Evolutionary conservation across 2,797 vertebrate species (phyloP), one percentile per base, ranked within the genome.

Genomic region (Ispidina lecontei): DNA sequence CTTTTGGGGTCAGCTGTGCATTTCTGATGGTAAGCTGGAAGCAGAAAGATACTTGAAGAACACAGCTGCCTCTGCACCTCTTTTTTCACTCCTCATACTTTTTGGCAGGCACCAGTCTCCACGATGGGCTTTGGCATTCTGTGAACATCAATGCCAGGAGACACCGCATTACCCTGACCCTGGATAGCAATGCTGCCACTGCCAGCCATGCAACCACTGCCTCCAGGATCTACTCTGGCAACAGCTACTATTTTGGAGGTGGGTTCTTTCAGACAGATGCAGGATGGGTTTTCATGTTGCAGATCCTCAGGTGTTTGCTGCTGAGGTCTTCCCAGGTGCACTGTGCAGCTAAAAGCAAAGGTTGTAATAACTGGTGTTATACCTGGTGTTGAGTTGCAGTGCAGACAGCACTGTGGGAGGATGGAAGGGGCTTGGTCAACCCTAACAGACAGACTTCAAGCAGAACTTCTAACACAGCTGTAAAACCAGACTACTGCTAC

Each of bases 191-290:
- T 0, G 97, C 98, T 7, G 92, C 98, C 8, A 98, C 98, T 12
- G 97, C 97, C 1, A 94, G 98, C 35, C 98, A 98, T 12, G 97
- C 98, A 20, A 97, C 95, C 33, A 92, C 92, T 14, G 96, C 96
- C 63, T 97, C 98, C 6, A 97, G 97, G 62, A 98, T 99, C 95
- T 98, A 98, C 74, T 96, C 98, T 13, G 98, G 97, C 39, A 98
- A 97, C 80, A 98, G 78, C 92, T 98, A 99, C 91, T 98, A 98
- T 91, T 99, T 99, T 87, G 99, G 99, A 98, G 99, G 99, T 99
- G 90, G 83, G 91, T 82, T 91, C 13, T 37, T 77, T 67, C 47
- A 52, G 35, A 33, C 5, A 51, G 52, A 28, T 56, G 25, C 20
- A 39, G 31, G 41, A n/a, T 51, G 35, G 6, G 10, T 49, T 89